Evolutionary conservation across 2,888 invertebrate species (phyloP).

Genomic region (Dryobota labecula): DNA sequence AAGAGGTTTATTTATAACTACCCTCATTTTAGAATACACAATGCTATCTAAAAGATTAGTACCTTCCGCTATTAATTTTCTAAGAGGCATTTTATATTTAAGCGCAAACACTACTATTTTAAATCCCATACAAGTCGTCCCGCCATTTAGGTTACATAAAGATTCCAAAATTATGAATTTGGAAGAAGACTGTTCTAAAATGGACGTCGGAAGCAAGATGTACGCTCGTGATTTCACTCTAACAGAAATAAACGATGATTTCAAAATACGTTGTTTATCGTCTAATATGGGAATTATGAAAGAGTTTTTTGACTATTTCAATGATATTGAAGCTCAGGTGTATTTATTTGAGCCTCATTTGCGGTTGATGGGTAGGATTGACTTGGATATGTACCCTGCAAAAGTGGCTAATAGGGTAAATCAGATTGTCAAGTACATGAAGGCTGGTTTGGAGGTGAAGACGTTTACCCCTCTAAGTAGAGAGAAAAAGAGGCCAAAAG

Average conservation of each 20-base stretch:
- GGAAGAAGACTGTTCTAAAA: constrained; percentile 84
- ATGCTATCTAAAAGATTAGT: constrained; percentile 94
- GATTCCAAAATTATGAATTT: constrained; percentile 91
- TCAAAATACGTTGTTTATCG: constrained; percentile 91
- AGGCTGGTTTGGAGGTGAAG: constrained; percentile 87
- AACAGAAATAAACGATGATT: constrained; percentile 90
- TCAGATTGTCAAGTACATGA: constrained; percentile 85
- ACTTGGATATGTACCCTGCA: constrained; percentile 91
- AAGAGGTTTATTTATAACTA: constrained; percentile 94
- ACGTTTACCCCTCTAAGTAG: constrained; percentile 90
- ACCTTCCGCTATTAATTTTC: constrained; percentile 95
- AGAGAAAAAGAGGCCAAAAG: constrained; percentile 94
- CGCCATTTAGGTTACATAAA: constrained; percentile 92
- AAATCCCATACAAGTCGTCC: constrained; percentile 91
- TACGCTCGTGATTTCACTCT: constrained; percentile 90
- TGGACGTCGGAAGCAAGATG: constrained; percentile 84
- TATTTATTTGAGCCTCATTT: constrained; percentile 90
- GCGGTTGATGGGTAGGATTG: constrained; percentile 89
- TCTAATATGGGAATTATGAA: constrained; percentile 90
- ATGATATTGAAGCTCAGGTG: constrained; percentile 82
- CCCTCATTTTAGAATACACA: constrained; percentile 95
- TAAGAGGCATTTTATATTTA: constrained; percentile 94
- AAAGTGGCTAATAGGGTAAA: constrained; percentile 87
- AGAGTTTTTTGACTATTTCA: constrained; percentile 90
- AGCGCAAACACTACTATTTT: constrained; percentile 91